phyloP scores from a whole-genome alignment of 92 coral and sea anemone species.

The Umimayanthus kanabou region DNA sequence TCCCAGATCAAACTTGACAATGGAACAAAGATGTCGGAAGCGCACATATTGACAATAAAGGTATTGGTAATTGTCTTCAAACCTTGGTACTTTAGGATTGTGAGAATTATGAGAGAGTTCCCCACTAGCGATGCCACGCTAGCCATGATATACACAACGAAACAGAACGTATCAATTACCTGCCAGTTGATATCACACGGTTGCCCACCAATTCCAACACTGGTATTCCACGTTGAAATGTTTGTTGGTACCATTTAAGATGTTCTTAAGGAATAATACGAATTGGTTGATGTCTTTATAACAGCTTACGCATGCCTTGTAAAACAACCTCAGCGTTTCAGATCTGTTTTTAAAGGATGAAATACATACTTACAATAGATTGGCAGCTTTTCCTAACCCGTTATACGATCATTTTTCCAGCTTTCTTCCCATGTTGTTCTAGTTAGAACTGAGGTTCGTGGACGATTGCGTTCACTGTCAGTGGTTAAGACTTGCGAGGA shows the following conservation, averaged over 20 bases:
- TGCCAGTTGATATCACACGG: slow-evolving; percentile 6
- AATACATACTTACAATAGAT: no score
- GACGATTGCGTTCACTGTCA: neutral
- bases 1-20: slow-evolving; percentile 2
- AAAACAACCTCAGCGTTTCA: neutral
- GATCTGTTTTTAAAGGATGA: neutral
- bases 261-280: neutral
- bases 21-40: slow-evolving; percentile 30
- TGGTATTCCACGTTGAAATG: neutral
- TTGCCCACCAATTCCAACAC: neutral
- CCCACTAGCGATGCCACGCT: slow-evolving; percentile 26
- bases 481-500: neutral
- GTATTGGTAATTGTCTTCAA: slow-evolving; percentile 6
- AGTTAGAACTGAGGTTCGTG: no score
- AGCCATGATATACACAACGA: neutral
- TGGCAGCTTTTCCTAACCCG: neutral
- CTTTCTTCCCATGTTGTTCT: neutral
- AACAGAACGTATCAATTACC: slow-evolving; percentile 26
- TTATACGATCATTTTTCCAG: neutral
- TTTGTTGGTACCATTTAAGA: neutral
- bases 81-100: slow-evolving; percentile 13
- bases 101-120: slow-evolving; percentile 17
- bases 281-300: neutral
- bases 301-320: neutral
- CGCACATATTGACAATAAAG: slow-evolving; percentile 35